Evolutionary conservation across 1,140 invertebrate species (phyloP).

Genomic region (Bathynomus jamesi): DNA sequence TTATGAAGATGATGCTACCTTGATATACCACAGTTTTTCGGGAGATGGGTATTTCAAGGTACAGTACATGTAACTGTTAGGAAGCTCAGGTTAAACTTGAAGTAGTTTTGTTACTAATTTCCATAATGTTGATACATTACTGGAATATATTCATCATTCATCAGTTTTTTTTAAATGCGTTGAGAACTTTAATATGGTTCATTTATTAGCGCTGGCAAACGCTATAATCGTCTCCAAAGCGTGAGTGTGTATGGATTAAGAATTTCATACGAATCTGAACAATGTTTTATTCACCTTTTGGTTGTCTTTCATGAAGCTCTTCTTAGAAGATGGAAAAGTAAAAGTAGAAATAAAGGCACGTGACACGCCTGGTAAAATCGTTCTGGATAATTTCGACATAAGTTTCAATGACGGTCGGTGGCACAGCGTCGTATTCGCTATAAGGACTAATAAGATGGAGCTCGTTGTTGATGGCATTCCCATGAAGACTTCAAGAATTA

Average conservation of each 20-base stretch:
- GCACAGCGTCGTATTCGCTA: slow-evolving; percentile 67
- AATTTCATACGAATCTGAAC: too few species aligned
- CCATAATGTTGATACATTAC: too few species aligned
- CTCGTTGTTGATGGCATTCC: slow-evolving; percentile 68
- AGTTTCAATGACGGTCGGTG: slow-evolving; percentile 81
- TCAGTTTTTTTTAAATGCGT: too few species aligned
- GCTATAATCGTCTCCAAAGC: too few species aligned
- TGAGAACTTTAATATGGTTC: too few species aligned
- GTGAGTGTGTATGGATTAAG: too few species aligned
- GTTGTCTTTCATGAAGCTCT: slow-evolving; percentile 50
- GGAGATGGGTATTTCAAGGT: slow-evolving; percentile 68
- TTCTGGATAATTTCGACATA: slow-evolving; percentile 75
- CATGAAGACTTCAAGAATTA: slow-evolving; percentile 65
- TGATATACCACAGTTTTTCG: slow-evolving; percentile 79
- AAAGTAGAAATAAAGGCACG: slow-evolving; percentile 67
- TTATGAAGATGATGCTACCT: slow-evolving; percentile 74
- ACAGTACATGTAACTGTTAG: too few species aligned
- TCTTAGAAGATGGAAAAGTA: slow-evolving; percentile 68
- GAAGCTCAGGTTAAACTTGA: too few species aligned
- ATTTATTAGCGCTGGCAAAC: too few species aligned
- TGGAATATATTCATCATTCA: too few species aligned
- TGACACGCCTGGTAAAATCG: slow-evolving; percentile 51
- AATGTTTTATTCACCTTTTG: background rate
- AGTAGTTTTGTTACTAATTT: too few species aligned
- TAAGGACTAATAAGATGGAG: slow-evolving; percentile 59